These are phyloP conservation scores for Drosophila lutescens DNA, from an alignment of 2,888 invertebrate species.

Conservation along the genomic window DNA sequence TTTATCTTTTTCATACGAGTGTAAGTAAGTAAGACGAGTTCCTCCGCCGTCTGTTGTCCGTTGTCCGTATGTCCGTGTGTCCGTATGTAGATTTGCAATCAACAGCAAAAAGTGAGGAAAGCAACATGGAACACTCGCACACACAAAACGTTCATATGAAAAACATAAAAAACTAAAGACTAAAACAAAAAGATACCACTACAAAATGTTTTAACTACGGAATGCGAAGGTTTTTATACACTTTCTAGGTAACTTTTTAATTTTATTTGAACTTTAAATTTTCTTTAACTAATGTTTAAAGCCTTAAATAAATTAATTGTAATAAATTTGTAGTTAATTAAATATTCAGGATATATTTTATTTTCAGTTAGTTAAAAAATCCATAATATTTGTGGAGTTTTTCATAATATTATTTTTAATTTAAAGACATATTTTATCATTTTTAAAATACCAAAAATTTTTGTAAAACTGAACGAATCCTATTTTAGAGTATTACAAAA, in stretches of 20 bases:
- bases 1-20: conserved; percentile 63
- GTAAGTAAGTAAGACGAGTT: conserved; percentile 64
- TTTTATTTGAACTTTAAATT: too few relatives aligned
- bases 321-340: background rate
- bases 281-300: too few relatives aligned
- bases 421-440: background rate
- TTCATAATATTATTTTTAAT: too few relatives aligned
- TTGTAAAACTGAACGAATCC: background rate
- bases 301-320: too few relatives aligned
- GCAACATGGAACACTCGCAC: conserved; percentile 42
- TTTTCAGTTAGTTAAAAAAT: background rate
- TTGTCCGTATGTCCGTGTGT: conserved; percentile 12
- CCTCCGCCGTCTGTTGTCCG: conserved; percentile 31
- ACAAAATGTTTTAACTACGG: background rate
- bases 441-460: too few relatives aligned
- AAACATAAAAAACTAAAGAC: conserved; percentile 33
- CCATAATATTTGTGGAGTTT: too few relatives aligned
- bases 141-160: conserved; percentile 2
- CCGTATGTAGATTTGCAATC: conserved; percentile 73
- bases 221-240: conserved; percentile 12
- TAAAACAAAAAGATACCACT: conserved; percentile 34
- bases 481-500: conserved; percentile 26
- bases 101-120: conserved; percentile 67
- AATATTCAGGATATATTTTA: too few relatives aligned
- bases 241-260: background rate